Conservation (phyloP, 1,140 invertebrate species). For the Alviniconcha marisindica region DNA sequence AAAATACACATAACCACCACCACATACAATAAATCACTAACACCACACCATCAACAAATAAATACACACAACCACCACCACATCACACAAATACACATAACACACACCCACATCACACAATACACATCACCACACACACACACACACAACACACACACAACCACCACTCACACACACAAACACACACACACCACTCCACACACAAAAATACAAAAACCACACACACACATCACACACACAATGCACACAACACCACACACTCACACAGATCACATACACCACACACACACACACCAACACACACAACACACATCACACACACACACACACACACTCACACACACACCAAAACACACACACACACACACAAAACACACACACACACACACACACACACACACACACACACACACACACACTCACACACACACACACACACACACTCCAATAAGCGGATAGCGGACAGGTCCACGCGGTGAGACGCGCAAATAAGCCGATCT, state of each 20-base stretch:
- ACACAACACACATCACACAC: no score
- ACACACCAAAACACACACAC: background rate
- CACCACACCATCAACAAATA: no score
- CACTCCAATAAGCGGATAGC: no score
- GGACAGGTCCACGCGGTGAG: no score
- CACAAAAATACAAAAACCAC: background rate
- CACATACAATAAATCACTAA: no score
- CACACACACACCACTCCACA: background rate
- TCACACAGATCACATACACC: background rate
- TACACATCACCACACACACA: background rate
- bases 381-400: constrained; percentile 2
- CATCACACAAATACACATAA: no score
- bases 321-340: background rate
- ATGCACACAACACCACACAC: background rate
- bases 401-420: constrained; percentile 1
- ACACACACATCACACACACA: background rate
- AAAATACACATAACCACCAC: no score
- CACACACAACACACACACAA: background rate
- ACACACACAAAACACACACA: background rate
- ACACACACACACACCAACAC: background rate
- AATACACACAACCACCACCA: no score
- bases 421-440: constrained; percentile 6
- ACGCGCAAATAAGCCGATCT: no score
- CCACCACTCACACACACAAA: background rate
- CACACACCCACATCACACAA: no score